Evolutionary conservation across 1,140 invertebrate species (phyloP).

Genomic region (Pissodes strobi): DNA sequence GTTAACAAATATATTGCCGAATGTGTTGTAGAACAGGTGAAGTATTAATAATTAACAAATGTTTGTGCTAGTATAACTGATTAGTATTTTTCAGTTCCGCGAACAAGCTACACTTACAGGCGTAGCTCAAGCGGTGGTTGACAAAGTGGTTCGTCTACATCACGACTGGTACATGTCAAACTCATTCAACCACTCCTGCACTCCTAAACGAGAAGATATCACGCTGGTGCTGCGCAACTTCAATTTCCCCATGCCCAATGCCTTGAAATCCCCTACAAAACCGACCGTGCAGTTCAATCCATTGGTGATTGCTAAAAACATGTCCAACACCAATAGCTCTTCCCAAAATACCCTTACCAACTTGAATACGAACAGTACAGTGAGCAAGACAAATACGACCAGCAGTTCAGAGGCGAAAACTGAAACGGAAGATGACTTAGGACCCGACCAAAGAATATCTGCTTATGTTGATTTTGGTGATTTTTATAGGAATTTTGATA

Average conservation of each 20-base stretch:
- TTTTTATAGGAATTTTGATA: conserved; percentile 74
- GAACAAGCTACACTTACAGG: conserved; percentile 78
- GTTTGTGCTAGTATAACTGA: background rate
- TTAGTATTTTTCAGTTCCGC: conserved; percentile 62
- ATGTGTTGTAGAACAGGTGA: conserved; percentile 76
- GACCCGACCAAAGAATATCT: conserved; percentile 60
- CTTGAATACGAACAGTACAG: conserved; percentile 39
- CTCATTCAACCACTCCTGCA: conserved; percentile 58
- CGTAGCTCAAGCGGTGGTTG: conserved; percentile 85
- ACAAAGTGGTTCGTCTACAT: conserved; percentile 83
- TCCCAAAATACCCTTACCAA: conserved; percentile 23
- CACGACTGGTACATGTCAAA: conserved; percentile 78
- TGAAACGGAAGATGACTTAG: conserved; percentile 39
- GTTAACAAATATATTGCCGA: conserved; percentile 80
- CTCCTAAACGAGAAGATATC: conserved; percentile 73
- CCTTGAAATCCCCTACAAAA: conserved; percentile 60
- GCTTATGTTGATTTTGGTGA: conserved; percentile 85
- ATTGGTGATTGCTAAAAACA: conserved; percentile 52
- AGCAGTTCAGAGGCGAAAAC: conserved; percentile 45
- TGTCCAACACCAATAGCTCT: conserved; percentile 35
- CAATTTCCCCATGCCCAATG: conserved; percentile 75
- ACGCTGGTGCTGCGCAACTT: conserved; percentile 87
- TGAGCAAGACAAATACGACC: conserved; percentile 49
- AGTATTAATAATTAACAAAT: background rate
- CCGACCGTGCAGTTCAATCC: conserved; percentile 64